These are phyloP conservation scores for Ruditapes philippinarum DNA, from an alignment of 1,140 invertebrate species.

Conservation along the genomic window DNA sequence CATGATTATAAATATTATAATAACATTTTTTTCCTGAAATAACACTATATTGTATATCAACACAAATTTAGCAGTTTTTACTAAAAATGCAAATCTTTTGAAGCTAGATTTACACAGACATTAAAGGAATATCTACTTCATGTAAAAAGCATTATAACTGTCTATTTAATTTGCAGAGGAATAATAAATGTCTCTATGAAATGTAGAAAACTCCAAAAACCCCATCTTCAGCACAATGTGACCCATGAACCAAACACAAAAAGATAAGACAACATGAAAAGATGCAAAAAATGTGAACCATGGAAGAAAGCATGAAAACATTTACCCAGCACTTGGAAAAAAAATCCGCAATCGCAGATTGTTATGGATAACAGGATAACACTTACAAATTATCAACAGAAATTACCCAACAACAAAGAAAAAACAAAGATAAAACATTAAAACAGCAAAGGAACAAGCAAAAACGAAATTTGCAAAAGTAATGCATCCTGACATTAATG, in stretches of 20 bases:
- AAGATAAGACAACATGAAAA: slow-evolving; percentile 21
- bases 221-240: background rate
- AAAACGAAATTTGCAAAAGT: background rate
- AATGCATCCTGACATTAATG: background rate
- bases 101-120: no score
- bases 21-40: no score
- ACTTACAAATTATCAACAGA: background rate
- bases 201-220: background rate
- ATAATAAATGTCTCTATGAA: background rate
- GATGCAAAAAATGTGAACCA: background rate
- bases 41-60: no score
- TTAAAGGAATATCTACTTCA: no score
- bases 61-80: no score
- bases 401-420: background rate
- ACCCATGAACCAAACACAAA: background rate
- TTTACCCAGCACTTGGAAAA: background rate
- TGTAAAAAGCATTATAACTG: no score
- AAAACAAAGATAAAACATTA: background rate
- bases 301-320: background rate
- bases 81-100: no score
- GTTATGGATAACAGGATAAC: no score
- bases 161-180: no score
- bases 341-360: no score
- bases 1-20: no score
- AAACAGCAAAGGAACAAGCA: background rate